These are phyloP conservation scores for Turnix velox DNA, from an alignment of 2,113 vertebrate species.

Conservation along the genomic window DNA sequence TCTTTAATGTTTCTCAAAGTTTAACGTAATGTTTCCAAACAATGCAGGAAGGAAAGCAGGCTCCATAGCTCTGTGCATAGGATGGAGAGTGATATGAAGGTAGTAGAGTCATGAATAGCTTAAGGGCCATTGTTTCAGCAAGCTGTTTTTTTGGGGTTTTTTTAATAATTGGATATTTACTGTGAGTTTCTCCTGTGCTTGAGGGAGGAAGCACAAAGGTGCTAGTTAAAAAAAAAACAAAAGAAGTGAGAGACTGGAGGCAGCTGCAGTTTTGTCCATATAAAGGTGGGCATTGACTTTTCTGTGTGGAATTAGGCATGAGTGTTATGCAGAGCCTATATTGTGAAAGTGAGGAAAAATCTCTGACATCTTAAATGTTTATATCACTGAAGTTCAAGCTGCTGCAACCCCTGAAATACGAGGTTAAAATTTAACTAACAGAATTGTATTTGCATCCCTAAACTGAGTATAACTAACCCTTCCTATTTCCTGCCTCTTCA, in stretches of 20 bases:
- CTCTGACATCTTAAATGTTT: not conserved
- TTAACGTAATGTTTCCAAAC: not conserved
- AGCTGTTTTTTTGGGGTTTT: too few relatives aligned
- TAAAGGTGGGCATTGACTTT: not conserved
- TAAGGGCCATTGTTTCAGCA: fast-evolving
- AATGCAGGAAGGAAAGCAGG: not conserved
- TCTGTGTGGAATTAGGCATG: not conserved
- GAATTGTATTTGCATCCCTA: not conserved
- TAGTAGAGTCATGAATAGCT: not conserved
- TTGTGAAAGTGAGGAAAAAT: not conserved
- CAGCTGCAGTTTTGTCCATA: not conserved
- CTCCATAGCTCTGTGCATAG: not conserved
- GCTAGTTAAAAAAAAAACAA: not conserved
- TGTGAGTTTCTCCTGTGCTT: not conserved
- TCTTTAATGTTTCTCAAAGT: not conserved
- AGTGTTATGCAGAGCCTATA: not conserved
- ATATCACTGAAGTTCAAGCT: not conserved
- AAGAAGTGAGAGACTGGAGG: not conserved
- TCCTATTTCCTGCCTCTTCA: not conserved
- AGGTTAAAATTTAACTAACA: not conserved
- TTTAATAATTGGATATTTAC: not conserved
- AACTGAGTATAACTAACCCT: not conserved
- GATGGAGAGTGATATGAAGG: not conserved
- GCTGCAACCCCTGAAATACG: not conserved
- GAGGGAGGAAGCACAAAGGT: not conserved